These are phyloP conservation scores for Agraylea sexmaculata DNA, from an alignment of 1,140 invertebrate species.

Conservation along the genomic window DNA sequence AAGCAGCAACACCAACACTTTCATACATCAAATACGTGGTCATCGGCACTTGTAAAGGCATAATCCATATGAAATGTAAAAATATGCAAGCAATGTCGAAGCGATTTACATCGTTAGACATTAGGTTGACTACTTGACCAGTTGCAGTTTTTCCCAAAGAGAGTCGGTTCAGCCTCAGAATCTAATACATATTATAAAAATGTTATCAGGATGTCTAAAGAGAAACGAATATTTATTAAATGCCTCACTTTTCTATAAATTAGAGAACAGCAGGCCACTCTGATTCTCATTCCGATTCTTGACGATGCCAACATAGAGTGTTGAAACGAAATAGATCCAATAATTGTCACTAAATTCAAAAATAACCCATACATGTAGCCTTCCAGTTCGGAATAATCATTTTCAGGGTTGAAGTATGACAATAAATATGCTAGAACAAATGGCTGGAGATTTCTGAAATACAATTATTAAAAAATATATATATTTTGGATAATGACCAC, in stretches of 20 bases:
- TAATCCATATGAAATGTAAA: constrained; percentile 57
- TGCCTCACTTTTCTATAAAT: constrained; percentile 36
- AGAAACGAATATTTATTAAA: constrained; percentile 23
- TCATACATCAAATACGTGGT: constrained; percentile 52
- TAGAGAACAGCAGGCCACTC: constrained; percentile 31
- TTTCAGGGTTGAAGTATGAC: constrained; percentile 18
- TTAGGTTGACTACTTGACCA: constrained; percentile 76
- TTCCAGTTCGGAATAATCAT: constrained; percentile 13
- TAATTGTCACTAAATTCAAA: constrained; percentile 18
- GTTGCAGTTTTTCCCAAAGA: constrained; percentile 61
- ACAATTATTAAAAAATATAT: constrained; percentile 2
- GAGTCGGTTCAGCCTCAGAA: constrained; percentile 42
- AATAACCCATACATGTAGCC: constrained; percentile 21
- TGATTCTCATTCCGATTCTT: constrained; percentile 29
- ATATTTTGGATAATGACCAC: background rate
- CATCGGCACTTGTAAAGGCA: constrained; percentile 56
- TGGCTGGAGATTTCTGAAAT: constrained; percentile 19
- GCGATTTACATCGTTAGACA: constrained; percentile 71
- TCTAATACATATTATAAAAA: constrained; percentile 27
- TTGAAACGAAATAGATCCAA: constrained; percentile 21
- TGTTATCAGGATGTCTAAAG: background rate
- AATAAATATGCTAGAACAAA: constrained; percentile 17
- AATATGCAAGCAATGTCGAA: constrained; percentile 42
- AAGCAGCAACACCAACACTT: constrained; percentile 42
- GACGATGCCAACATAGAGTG: constrained; percentile 20